Percentiles rank a stretch among this genome's conserved stretches.
These are phyloP conservation scores for Pardosa pseudoannulata DNA, from an alignment of 2,888 invertebrate species.

Conservation along the genomic window DNA sequence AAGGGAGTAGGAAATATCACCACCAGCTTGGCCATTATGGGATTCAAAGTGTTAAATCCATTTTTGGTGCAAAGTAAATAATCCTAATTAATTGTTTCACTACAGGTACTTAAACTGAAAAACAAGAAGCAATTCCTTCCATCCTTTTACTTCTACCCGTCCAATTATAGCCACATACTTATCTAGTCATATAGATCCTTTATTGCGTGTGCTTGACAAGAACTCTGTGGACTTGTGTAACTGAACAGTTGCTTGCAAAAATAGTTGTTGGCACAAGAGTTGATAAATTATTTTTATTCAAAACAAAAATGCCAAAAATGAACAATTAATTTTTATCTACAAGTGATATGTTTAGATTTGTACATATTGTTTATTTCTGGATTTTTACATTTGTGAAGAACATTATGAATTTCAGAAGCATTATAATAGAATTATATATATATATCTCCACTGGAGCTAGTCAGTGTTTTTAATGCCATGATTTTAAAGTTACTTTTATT, in stretches of 20 bases:
- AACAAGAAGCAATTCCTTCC: background rate
- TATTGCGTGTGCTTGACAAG: background rate
- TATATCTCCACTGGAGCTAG: no score
- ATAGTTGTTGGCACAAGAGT: background rate
- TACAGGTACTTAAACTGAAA: conserved; percentile 1
- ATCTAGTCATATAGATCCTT: background rate
- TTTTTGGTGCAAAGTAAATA: no score
- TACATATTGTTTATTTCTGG: conserved; percentile 3
- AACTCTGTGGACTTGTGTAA: background rate
- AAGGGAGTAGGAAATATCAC: no score
- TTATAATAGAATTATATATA: no score
- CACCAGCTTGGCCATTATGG: no score
- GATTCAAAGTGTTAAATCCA: no score
- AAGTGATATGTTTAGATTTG: background rate
- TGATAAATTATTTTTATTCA: conserved; percentile 3
- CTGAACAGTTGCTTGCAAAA: background rate
- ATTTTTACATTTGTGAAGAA: background rate
- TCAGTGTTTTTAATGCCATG: no score
- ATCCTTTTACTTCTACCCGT: background rate
- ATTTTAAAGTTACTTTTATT: no score
- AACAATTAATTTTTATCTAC: conserved; percentile 23
- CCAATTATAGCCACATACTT: background rate
- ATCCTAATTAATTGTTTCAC: no score
- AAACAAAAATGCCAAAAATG: conserved; percentile 25
- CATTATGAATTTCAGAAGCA: background rate